Evolutionary conservation across 2,888 invertebrate species (phyloP).

Genomic region (Darwinula stevensoni): DNA sequence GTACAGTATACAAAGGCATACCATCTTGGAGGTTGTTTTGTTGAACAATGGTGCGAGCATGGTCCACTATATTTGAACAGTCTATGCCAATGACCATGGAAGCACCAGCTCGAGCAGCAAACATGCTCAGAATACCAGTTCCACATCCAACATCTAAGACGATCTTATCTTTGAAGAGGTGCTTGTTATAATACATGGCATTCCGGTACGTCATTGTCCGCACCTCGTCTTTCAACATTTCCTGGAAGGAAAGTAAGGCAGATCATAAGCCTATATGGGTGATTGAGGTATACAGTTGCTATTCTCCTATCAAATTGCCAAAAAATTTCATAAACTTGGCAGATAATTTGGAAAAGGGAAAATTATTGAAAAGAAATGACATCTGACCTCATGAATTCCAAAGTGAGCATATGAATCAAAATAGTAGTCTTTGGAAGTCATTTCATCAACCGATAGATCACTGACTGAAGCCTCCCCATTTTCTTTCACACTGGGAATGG

Average conservation of each 20-base stretch:
- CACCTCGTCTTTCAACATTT: slow-evolving; percentile 99
- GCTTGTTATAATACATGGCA: slow-evolving; percentile 98
- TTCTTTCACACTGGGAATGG: too few relatives aligned
- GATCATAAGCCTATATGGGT: too few relatives aligned
- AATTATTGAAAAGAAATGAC: neutral
- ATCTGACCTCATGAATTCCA: slow-evolving; percentile 66
- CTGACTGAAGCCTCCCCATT: neutral
- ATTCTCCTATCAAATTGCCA: slow-evolving; percentile 4
- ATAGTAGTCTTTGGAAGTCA: slow-evolving; percentile 98
- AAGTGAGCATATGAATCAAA: slow-evolving; percentile 99
- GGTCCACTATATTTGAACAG: slow-evolving; percentile 93
- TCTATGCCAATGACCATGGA: slow-evolving; percentile 84
- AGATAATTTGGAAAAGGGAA: neutral
- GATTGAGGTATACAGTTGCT: neutral
- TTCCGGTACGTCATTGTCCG: slow-evolving; percentile 91
- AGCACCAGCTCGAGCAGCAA: slow-evolving; percentile 96
- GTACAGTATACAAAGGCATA: too few relatives aligned
- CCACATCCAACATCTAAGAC: slow-evolving; percentile 97
- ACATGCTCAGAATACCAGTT: slow-evolving; percentile 97
- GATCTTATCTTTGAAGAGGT: slow-evolving; percentile 59
- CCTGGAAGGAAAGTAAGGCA: slow-evolving; percentile 19
- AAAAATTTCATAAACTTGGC: too few relatives aligned
- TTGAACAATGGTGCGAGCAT: slow-evolving; percentile 78
- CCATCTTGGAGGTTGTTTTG: slow-evolving; percentile 20
- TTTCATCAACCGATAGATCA: slow-evolving; percentile 48